Evolutionary conservation across 2,888 invertebrate species (phyloP), one percentile per base, ranked within the genome.

Genomic region (Octodonta nipae): DNA sequence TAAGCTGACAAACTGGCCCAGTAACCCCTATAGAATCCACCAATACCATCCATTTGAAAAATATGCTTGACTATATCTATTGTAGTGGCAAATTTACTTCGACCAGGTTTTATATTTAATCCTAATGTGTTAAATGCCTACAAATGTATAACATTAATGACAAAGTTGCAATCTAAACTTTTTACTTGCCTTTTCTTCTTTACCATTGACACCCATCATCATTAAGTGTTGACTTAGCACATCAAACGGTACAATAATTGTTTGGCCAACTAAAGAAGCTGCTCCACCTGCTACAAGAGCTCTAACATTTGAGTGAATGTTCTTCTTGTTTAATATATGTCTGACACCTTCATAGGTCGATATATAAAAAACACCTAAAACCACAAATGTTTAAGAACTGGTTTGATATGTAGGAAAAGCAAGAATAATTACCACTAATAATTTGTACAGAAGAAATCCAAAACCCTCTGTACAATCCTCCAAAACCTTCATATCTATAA

Each of bases 181-280:
- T 3, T n/a, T 10, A 27, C 32, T 42, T n/a, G 56, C 56, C 41
- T 52, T 52, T 30, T 52, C 47, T 24, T 49, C 50, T 34, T 45
- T 44, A 37, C 50, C 49, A 7, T 36, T 44, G 5, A 54, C 68
- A 1, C 91, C 91, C 4, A 92, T 67, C 49, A 96, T 82, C 92
- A 95, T 95, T 33, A 93, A 73, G 56, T 96, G 95, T 53, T 96
- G 96, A 43, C 92, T 91, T 33, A 96, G 72, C 27, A 96, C 85
- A 62, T 96, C 96, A 55, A 95, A 87, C 3, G 96, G 96, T 32
- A 95, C 93, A 40, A 93, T 83, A 34, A 93, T 83, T 0, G 91
- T 91, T 65, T 96, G 95, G 0, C 91, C 86, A 11, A 92, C 87
- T 28, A 89, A 62, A 0, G 93, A 93, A 1, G 95, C 95, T 49